Evolutionary conservation across 2,797 vertebrate species (phyloP).

Genomic region (Brachyrhaphis roseni): DNA sequence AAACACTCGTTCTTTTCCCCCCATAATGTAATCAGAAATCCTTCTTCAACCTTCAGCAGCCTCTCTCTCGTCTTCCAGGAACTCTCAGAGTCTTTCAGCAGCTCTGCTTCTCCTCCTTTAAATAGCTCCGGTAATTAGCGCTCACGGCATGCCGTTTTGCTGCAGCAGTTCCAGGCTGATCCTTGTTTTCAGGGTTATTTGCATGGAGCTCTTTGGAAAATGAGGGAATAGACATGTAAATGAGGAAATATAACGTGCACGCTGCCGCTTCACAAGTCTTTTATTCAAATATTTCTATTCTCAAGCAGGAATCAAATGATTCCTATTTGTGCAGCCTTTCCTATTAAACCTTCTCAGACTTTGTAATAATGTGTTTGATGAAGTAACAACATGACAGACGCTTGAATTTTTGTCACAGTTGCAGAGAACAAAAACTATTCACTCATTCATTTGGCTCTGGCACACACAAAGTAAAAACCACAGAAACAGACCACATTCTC

Average conservation of each 20-base stretch:
- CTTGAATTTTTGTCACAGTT: neutral
- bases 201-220: slow-evolving; percentile 1
- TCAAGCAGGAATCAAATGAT: neutral
- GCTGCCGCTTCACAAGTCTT: neutral
- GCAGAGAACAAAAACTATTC: neutral
- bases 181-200: neutral
- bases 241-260: neutral
- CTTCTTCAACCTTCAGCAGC: neutral
- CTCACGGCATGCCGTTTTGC: neutral
- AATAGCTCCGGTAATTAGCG: neutral
- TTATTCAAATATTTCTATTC: neutral
- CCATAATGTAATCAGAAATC: slow-evolving; percentile 1
- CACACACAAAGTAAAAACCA: neutral
- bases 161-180: neutral
- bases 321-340: neutral
- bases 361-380: neutral
- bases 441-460: neutral
- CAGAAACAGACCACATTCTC: neutral
- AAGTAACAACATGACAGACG: neutral
- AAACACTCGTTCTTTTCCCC: neutral
- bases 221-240: neutral
- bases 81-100: neutral
- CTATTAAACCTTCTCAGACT: neutral
- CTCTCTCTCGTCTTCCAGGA: neutral
- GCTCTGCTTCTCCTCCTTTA: neutral